Evolutionary conservation across 2,797 vertebrate species (phyloP).

Genomic region (Fistularia tabacaria): DNA sequence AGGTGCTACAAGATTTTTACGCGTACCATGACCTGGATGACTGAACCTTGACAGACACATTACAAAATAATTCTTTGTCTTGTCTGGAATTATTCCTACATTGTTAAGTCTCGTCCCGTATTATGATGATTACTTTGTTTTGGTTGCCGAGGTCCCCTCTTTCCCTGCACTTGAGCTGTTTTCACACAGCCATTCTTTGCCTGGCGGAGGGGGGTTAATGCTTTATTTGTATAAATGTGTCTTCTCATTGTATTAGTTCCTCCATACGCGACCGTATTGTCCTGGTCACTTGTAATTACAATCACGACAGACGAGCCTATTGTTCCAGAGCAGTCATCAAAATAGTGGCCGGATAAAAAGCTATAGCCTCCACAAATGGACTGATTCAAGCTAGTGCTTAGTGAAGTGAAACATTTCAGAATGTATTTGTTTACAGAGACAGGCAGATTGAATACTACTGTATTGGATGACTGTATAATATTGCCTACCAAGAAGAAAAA

Average conservation of each 20-base stretch:
- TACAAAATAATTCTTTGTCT: too few species aligned
- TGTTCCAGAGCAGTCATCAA: constrained; percentile 70
- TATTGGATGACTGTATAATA: not conserved
- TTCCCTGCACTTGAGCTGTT: constrained; percentile 13
- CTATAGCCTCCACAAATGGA: constrained; percentile 26
- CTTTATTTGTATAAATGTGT: constrained; percentile 71
- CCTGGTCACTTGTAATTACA: constrained; percentile 73
- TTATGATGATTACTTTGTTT: constrained; percentile 45
- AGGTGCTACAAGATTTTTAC: too few species aligned
- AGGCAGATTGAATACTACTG: too few species aligned
- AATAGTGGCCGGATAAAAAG: constrained; percentile 66
- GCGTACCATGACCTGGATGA: too few species aligned
- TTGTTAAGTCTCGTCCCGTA: not conserved
- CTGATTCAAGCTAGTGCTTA: constrained; percentile 26
- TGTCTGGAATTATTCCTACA: too few species aligned
- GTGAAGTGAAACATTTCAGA: constrained; percentile 21
- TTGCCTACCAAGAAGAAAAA: constrained; percentile 1
- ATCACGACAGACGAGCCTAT: constrained; percentile 64
- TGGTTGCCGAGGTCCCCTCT: constrained; percentile 34
- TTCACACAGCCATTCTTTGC: constrained; percentile 39
- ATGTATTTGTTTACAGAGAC: too few species aligned
- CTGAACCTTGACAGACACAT: too few species aligned
- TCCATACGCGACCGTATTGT: constrained; percentile 69
- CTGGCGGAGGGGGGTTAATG: constrained; percentile 15
- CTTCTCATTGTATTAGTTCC: constrained; percentile 70